These are phyloP conservation scores for Drosophila punjabiensis DNA, from an alignment of 1,140 invertebrate species.

Conservation along the genomic window DNA sequence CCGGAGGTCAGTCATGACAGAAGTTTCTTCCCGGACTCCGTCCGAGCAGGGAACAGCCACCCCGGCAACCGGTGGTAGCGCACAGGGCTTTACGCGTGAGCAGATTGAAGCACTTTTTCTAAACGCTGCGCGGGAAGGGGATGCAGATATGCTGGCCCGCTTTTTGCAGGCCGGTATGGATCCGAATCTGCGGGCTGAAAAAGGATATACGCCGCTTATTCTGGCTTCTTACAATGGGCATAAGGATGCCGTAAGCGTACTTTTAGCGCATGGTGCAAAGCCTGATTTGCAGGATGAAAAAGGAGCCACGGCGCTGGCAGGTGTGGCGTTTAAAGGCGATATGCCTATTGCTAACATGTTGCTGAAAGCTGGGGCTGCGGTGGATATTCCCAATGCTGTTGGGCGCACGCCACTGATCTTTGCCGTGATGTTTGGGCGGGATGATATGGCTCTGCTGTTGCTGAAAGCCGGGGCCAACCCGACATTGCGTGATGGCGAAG, in stretches of 20 bases:
- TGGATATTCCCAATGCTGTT: background rate
- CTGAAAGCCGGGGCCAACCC: background rate
- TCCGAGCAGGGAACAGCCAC: background rate
- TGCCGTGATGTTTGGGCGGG: background rate
- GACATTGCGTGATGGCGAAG: background rate
- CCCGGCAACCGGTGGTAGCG: too few relatives aligned
- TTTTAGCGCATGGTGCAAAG: background rate
- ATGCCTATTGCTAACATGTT: background rate
- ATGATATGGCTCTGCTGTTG: background rate
- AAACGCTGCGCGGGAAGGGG: background rate
- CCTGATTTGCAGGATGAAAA: background rate
- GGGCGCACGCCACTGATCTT: background rate
- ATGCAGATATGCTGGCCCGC: background rate
- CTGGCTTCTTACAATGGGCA: background rate
- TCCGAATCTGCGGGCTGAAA: background rate
- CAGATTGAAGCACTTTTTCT: background rate
- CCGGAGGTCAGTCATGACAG: background rate
- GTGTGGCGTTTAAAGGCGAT: background rate
- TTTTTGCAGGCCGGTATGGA: background rate
- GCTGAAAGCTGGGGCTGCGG: background rate
- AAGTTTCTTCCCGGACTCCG: background rate
- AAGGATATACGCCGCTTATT: background rate
- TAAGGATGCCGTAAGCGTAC: background rate
- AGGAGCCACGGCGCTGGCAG: background rate
- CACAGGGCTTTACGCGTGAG: background rate